phyloP scores from a whole-genome alignment of 2,797 vertebrate genomes.

The Chiloscyllium punctatum region DNA sequence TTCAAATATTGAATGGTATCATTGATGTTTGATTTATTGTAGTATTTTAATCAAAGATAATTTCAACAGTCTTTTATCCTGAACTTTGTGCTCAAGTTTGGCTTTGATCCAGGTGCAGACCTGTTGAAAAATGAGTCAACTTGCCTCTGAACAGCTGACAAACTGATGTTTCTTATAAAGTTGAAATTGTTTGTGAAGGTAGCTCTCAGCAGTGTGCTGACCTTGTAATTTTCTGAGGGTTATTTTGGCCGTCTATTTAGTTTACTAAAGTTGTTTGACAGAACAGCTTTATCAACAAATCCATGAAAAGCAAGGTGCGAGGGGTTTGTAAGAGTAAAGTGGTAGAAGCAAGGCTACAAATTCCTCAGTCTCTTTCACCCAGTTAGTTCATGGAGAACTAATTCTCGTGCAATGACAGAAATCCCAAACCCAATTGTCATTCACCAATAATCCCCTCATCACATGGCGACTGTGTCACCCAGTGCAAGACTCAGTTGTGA shows the following conservation, averaged over 20 bases:
- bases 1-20: background rate
- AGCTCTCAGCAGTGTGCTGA: background rate
- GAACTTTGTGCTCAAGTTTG: background rate
- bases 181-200: background rate
- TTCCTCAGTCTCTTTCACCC: background rate
- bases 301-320: background rate
- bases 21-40: background rate
- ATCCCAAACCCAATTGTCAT: background rate
- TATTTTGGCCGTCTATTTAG: background rate
- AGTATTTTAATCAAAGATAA: background rate
- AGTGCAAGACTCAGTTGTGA: too few species aligned
- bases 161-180: background rate
- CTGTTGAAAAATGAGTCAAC: background rate
- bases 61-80: background rate
- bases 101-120: background rate
- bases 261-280: background rate
- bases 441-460: background rate
- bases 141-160: background rate
- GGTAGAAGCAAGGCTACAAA: background rate
- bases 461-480: too few species aligned
- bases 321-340: background rate
- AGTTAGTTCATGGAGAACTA: background rate
- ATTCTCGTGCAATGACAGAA: background rate
- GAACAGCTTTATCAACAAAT: background rate
- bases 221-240: too few species aligned